These are phyloP conservation scores for Enteromius trimaculatus DNA, from an alignment of 2,797 vertebrate species.

Conservation along the genomic window DNA sequence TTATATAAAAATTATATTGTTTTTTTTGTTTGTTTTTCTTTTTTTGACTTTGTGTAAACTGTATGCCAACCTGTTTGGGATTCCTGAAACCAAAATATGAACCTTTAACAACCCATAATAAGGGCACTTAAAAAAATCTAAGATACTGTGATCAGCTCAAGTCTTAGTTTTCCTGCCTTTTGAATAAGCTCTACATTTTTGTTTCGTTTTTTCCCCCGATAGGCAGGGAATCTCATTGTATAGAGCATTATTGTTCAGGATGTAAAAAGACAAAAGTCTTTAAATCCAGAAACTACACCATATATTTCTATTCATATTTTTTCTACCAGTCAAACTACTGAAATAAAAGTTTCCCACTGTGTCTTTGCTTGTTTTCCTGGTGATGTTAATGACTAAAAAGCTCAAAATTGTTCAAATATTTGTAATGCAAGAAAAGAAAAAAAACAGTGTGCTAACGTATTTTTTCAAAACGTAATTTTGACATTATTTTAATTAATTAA, in stretches of 20 bases:
- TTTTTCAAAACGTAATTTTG: neutral
- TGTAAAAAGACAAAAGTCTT: neutral
- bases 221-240: neutral
- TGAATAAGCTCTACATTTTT: neutral
- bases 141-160: constrained; percentile 4
- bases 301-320: constrained; percentile 10
- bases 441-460: too few relatives aligned
- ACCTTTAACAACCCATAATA: too few relatives aligned
- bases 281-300: neutral
- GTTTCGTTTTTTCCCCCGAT: neutral
- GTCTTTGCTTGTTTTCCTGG: neutral
- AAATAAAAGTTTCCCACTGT: constrained; percentile 9
- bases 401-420: neutral
- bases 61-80: too few relatives aligned
- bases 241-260: neutral
- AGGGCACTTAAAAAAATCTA: constrained; percentile 5
- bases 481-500: neutral
- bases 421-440: neutral
- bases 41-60: too few relatives aligned
- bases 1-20: too few relatives aligned
- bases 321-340: constrained; percentile 8
- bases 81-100: too few relatives aligned
- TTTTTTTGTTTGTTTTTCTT: too few relatives aligned
- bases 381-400: neutral
- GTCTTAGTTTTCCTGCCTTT: neutral